These are phyloP conservation scores for Ennomos erosarius DNA, from an alignment of 2,888 invertebrate genomes.

Conservation along the genomic window DNA sequence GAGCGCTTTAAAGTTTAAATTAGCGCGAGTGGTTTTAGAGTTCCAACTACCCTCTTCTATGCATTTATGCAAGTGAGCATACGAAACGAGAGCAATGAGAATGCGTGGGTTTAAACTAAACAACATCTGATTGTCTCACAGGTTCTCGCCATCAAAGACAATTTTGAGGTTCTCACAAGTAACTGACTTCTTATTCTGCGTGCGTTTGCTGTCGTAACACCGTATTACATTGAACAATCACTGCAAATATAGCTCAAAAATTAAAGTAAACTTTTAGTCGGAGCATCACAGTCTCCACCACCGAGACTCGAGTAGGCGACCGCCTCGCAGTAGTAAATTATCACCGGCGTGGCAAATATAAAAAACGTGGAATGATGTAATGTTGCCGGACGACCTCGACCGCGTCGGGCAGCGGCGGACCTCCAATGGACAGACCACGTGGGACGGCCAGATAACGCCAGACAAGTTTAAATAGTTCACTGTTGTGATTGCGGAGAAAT, in stretches of 20 bases:
- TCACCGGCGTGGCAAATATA: constrained; percentile 34
- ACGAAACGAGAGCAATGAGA: no score
- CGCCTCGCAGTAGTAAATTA: constrained; percentile 24
- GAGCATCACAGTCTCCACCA: constrained; percentile 14
- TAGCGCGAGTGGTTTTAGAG: constrained; percentile 26
- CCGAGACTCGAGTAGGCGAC: constrained; percentile 15
- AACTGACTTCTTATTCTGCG: no score
- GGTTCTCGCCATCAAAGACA: constrained; percentile 13
- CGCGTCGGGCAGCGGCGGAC: constrained; percentile 32
- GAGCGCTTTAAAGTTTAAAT: constrained; percentile 34
- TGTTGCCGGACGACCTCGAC: constrained; percentile 45
- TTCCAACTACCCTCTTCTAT: constrained; percentile 11
- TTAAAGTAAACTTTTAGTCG: constrained; percentile 14
- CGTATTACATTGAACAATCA: constrained; percentile 8
- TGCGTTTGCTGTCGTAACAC: background rate
- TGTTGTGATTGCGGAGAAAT: constrained; percentile 16
- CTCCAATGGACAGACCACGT: constrained; percentile 43
- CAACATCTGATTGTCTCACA: constrained; percentile 2
- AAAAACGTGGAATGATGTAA: constrained; percentile 55
- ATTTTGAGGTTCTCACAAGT: no score
- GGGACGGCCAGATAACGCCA: constrained; percentile 37
- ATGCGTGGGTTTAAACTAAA: constrained; percentile 3
- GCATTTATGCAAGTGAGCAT: constrained; percentile 9
- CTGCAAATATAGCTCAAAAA: constrained; percentile 8
- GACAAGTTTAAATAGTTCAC: constrained; percentile 18